phyloP scores from a whole-genome alignment of 2,113 vertebrate species.

The Alligator mississippiensis region DNA sequence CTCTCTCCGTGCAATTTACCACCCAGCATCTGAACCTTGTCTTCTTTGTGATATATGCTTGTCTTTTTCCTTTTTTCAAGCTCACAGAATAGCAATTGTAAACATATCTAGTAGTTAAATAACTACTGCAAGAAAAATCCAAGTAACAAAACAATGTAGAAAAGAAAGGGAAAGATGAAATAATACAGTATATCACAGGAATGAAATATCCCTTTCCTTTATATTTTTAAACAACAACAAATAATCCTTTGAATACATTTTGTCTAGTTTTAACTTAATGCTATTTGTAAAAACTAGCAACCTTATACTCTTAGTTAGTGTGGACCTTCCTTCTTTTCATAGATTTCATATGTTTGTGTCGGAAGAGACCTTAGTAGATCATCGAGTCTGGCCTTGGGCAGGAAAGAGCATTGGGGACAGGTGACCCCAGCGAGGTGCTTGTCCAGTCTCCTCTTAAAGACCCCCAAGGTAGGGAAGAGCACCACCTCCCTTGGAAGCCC shows the following conservation, averaged over 20 bases:
- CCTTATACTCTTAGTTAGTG: background rate
- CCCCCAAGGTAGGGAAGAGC: too few relatives aligned
- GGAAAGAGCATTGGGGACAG: too few relatives aligned
- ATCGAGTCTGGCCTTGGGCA: too few relatives aligned
- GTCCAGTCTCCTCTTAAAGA: too few relatives aligned
- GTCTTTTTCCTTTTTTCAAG: constrained; percentile 12
- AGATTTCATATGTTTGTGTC: too few relatives aligned
- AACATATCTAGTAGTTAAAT: constrained; percentile 13
- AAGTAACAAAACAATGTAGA: constrained; percentile 10
- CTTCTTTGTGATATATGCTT: constrained; percentile 11
- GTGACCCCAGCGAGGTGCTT: too few relatives aligned
- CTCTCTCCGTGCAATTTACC: constrained; percentile 44
- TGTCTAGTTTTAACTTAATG: background rate
- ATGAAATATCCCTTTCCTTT: background rate
- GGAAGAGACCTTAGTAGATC: too few relatives aligned
- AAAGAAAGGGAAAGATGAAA: background rate
- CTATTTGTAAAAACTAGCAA: background rate
- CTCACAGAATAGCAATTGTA: constrained; percentile 28
- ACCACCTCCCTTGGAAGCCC: too few relatives aligned
- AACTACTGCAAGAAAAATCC: background rate
- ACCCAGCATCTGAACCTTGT: constrained; percentile 13
- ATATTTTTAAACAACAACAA: background rate
- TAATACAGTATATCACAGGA: background rate
- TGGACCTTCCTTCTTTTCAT: background rate
- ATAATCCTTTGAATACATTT: background rate